Percentiles rank a stretch among this genome's conserved stretches.
Evolutionary conservation across 2,888 invertebrate genomes (phyloP).

Genomic region (Synanthedon formicaeformis): DNA sequence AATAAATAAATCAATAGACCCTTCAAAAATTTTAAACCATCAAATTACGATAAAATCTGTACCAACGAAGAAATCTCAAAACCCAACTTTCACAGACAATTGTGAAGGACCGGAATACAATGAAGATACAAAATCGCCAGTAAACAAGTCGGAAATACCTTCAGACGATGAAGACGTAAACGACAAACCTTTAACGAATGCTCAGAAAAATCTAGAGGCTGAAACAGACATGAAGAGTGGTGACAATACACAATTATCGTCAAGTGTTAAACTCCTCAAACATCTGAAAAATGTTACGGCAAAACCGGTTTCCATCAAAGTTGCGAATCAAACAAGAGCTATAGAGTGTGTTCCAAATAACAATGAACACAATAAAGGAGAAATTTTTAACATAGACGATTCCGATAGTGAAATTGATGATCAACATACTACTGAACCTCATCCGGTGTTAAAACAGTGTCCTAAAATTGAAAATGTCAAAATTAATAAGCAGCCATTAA

Average conservation of each 20-base stretch:
- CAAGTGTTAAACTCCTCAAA: constrained; percentile 25
- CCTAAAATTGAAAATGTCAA: background rate
- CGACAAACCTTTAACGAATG: no score
- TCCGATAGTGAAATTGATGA: constrained; percentile 39
- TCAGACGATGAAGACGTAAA: no score
- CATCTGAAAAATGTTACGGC: constrained; percentile 39
- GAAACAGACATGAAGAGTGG: no score
- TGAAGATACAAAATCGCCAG: no score
- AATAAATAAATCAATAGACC: constrained; percentile 1
- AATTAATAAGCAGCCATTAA: background rate
- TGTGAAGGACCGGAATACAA: constrained; percentile 14
- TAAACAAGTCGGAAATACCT: no score
- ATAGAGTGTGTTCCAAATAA: constrained; percentile 15
- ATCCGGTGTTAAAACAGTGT: background rate
- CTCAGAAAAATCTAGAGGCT: no score
- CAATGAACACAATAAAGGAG: constrained; percentile 32
- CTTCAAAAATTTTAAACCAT: constrained; percentile 6
- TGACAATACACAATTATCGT: background rate
- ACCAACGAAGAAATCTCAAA: background rate
- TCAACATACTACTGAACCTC: constrained; percentile 2
- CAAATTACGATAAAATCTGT: constrained; percentile 7
- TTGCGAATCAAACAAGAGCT: constrained; percentile 8
- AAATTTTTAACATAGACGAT: constrained; percentile 56
- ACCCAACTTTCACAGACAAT: constrained; percentile 32
- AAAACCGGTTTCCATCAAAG: constrained; percentile 22